A percentile compares a stretch with the other conserved stretches of the same genome.
Evolutionary conservation across 1,140 invertebrate genomes (phyloP).

Genomic region (Psix sp.): DNA sequence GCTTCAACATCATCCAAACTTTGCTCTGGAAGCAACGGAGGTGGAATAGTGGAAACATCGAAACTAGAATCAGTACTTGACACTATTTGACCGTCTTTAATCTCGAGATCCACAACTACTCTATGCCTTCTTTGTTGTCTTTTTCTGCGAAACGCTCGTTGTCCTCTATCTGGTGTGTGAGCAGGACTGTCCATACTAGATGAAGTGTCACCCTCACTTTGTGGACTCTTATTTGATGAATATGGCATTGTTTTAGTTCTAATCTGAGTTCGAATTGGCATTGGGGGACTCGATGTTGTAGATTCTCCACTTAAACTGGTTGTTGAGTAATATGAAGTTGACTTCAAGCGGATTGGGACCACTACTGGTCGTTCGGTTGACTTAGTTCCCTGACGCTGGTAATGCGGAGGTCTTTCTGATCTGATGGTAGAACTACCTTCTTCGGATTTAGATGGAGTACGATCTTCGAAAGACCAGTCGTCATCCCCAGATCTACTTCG

Average conservation of each 20-base stretch:
- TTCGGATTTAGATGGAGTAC: constrained; percentile 38
- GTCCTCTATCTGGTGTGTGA: constrained; percentile 72
- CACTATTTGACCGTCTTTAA: constrained; percentile 74
- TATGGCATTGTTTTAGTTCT: constrained; percentile 74
- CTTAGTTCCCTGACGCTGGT: constrained; percentile 64
- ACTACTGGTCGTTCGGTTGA: constrained; percentile 73
- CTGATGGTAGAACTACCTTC: constrained; percentile 38
- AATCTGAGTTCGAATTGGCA: constrained; percentile 73
- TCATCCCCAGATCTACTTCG: constrained; percentile 65
- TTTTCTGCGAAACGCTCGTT: constrained; percentile 70
- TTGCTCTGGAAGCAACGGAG: constrained; percentile 80
- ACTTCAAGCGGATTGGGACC: constrained; percentile 70
- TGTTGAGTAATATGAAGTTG: constrained; percentile 75
- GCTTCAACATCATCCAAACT: constrained; percentile 79
- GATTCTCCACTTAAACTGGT: constrained; percentile 76
- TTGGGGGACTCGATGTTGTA: constrained; percentile 74
- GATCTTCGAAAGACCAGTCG: constrained; percentile 71
- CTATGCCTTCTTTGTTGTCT: constrained; percentile 72
- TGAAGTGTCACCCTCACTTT: constrained; percentile 75
- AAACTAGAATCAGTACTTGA: constrained; percentile 82
- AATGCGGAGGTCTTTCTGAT: constrained; percentile 61
- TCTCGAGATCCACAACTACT: constrained; percentile 72
- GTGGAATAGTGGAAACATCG: constrained; percentile 82
- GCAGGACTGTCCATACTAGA: constrained; percentile 75
- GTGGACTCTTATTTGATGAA: constrained; percentile 70